Evolutionary conservation across 2,888 invertebrate species (phyloP), one percentile per base, ranked within the genome.

Genomic region (Lasioglossum oenotherae): DNA sequence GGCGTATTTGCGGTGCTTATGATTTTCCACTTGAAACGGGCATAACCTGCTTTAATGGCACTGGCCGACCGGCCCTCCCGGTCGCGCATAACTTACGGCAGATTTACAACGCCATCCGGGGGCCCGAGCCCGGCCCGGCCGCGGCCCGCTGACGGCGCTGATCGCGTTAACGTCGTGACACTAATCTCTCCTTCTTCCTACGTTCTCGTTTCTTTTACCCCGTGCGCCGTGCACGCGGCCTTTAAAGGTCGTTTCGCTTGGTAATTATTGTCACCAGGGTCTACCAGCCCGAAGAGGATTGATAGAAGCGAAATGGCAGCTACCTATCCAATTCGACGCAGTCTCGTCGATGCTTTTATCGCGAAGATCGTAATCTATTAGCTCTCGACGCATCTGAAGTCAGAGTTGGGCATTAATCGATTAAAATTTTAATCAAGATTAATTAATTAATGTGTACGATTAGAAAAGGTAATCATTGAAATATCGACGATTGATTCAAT

Each of bases 1-100:
- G 92, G 92, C 91, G 92, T 92, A 91, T 93, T 92, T 92, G 92
- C 92, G 92, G 92, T 92, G 91, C 93, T 93, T 93, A 92, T 92
- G 92, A 93, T 93, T 93, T 92, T 92, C 93, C 91, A 93, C 92
- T 93, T 93, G 92, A 93, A 93, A 93, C 92, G 92, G 92, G 92
- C 92, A 93, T 93, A 93, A 93, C 93, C 93, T 90, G 90, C 88
- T 91, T 92, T 93, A 92, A 93, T 93, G 92, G 90, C 87, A 84
- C 87, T 64, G 64, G 64, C 64, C 64, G 64, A 31, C 87, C 90
- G 81, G 81, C 88, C 91, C 88, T 84, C 81, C 91, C 78, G 87
- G 85, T 88, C 85, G 89, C 87, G 89, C 89, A 91, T 92, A 92
- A 91, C 91, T 91, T 88, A 90, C 81, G 86, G 91, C 88, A 90